Evolutionary conservation across 2,888 invertebrate genomes (phyloP).

Genomic region (Barypeithes pellucidus): DNA sequence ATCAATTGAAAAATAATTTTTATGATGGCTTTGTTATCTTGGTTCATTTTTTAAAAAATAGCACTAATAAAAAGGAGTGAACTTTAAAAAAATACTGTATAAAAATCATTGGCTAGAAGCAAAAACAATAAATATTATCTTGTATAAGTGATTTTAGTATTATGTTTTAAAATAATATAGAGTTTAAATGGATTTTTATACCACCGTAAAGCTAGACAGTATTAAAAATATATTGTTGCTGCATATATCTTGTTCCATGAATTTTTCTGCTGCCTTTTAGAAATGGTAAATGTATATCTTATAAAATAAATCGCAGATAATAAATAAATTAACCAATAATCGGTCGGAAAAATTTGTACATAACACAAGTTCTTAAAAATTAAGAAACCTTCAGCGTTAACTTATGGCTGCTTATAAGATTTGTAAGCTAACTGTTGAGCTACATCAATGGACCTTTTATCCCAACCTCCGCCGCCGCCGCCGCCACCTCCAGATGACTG

Average conservation of each 20-base stretch:
- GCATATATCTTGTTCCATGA: background rate
- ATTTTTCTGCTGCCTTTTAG: background rate
- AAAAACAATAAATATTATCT: too few species aligned
- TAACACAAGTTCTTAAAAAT: slow-evolving; percentile 53
- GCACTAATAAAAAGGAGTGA: too few species aligned
- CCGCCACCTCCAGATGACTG: slow-evolving; percentile 61
- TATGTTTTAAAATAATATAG: too few species aligned
- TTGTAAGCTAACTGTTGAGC: slow-evolving; percentile 83
- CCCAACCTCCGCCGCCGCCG: slow-evolving; percentile 75
- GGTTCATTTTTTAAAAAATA: too few species aligned
- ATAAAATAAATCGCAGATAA: slow-evolving; percentile 2
- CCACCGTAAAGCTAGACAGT: too few species aligned
- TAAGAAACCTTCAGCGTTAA: slow-evolving; percentile 37
- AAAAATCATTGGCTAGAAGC: too few species aligned
- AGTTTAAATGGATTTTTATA: too few species aligned
- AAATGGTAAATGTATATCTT: slow-evolving; percentile 5
- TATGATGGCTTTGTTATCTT: too few species aligned
- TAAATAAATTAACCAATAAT: slow-evolving; percentile 59
- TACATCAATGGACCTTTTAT: slow-evolving; percentile 77
- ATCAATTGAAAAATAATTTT: too few species aligned
- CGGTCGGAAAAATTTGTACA: slow-evolving; percentile 61
- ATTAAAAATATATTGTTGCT: too few species aligned
- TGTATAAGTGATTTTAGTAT: too few species aligned
- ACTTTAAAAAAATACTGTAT: too few species aligned
- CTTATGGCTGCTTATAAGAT: slow-evolving; percentile 72